Evolutionary conservation across 2,113 vertebrate genomes (phyloP), one percentile per base, ranked within the genome.

Genomic region (Danio rerio): DNA sequence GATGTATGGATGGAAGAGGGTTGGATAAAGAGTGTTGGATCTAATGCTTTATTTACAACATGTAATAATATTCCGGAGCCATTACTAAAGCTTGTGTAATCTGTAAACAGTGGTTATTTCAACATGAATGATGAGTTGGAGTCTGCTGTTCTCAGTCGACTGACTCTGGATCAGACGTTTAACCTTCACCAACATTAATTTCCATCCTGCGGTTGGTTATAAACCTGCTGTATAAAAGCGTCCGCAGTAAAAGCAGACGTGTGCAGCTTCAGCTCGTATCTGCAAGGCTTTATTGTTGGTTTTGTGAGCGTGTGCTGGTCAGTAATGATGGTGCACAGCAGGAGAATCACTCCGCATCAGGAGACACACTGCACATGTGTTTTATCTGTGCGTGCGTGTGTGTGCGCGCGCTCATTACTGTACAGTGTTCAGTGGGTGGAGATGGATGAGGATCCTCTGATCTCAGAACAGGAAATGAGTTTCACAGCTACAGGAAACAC

Each of bases 371-470:
- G 31, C 52, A 63, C 4, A 13, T 42, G 31, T 65, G 62, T 43
- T 65, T 42, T 63, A 15, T 62, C 61, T 15, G 58, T 61, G 61
- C 13, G 7, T 65, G 62, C 42, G 31, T 31, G 31, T 31, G 31
- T 31, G 31, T 31, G 31, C 3, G 31, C 31, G 31, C 31, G 3
- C 31, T 65, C 62, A 16, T 65, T 16, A 43, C 62, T 59, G 10
- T 31, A 15, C 49, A 10, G 5, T 40, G 66, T 74, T 53, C 49
- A 53, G 70, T 63, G 49, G 70, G 69, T 43, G 21, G 70, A 73
- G 80, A 81, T 73, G 49, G 45, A 73, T 53, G 58, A 63, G 70
- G 8, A 40, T 53, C 43, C 65, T 58, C 65, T 80, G 42, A 70
- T 63, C 3, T 43, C 65, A 43, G 13, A 16, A 11, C 21, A 45